Evolutionary conservation across 2,888 invertebrate species (phyloP).

Genomic region (Eristalis intricaria): DNA sequence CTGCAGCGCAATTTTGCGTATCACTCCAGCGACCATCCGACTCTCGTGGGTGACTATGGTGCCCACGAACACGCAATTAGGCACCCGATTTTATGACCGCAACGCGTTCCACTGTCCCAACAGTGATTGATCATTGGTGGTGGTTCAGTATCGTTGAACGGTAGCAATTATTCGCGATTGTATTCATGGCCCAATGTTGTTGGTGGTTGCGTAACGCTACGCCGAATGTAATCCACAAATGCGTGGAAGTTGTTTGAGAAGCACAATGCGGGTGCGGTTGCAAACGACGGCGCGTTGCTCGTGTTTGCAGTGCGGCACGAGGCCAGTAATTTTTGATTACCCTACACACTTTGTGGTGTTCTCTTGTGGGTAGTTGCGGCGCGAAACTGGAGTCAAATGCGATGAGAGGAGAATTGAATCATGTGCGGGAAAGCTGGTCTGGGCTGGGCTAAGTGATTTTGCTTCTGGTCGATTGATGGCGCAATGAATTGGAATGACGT

Average conservation of each 20-base stretch:
- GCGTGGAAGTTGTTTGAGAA: slow-evolving; percentile 10
- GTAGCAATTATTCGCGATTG: slow-evolving; percentile 3
- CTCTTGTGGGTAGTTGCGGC: neutral
- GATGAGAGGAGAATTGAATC: neutral
- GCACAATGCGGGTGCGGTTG: slow-evolving; percentile 9
- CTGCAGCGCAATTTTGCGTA: neutral
- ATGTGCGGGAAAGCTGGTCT: neutral
- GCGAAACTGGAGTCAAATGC: neutral
- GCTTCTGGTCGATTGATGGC: neutral
- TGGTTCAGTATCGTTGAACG: neutral
- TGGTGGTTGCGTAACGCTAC: neutral
- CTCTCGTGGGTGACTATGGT: neutral
- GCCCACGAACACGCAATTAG: slow-evolving; percentile 17
- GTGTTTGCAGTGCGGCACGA: neutral
- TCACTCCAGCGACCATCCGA: neutral
- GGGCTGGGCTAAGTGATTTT: neutral
- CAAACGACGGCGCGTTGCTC: neutral
- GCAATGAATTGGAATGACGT: neutral
- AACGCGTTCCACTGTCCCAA: slow-evolving; percentile 18
- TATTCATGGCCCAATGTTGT: neutral
- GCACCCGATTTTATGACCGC: slow-evolving; percentile 25
- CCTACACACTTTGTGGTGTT: neutral
- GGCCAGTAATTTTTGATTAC: slow-evolving; percentile 13
- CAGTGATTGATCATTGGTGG: slow-evolving; percentile 41
- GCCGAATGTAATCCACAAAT: slow-evolving; percentile 8